Evolutionary conservation across 2,888 invertebrate genomes (phyloP).

Genomic region (Podabrus alpinus): DNA sequence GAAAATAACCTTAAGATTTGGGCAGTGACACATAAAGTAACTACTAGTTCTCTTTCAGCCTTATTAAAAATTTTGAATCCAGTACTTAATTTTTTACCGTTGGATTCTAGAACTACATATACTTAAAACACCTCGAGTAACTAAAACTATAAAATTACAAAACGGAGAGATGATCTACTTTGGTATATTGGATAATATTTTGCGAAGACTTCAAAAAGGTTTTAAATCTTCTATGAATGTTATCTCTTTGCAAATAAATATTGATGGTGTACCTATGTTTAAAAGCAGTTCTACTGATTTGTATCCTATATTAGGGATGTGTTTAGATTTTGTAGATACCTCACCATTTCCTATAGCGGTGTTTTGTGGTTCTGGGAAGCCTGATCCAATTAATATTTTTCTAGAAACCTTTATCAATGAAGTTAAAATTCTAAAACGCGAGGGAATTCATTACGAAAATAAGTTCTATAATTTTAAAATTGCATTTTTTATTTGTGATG

Average conservation of each 20-base stretch:
- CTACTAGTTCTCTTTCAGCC: neutral
- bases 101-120: neutral
- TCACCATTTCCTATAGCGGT: conserved; percentile 24
- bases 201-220: neutral
- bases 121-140: neutral
- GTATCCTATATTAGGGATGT: conserved; percentile 27
- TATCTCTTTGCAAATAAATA: conserved; percentile 27
- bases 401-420: conserved; percentile 23
- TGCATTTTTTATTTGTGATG: neutral
- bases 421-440: neutral
- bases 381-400: conserved; percentile 16
- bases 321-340: conserved; percentile 16
- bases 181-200: neutral
- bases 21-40: neutral
- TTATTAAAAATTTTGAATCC: neutral
- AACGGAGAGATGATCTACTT: neutral
- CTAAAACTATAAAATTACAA: neutral
- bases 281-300: conserved; percentile 25
- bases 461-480: neutral
- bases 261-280: conserved; percentile 31
- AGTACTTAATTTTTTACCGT: neutral
- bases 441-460: neutral
- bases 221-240: neutral
- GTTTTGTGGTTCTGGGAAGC: conserved; percentile 23
- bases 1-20: too few species aligned